Evolutionary conservation across 2,797 vertebrate genomes (phyloP).

Genomic region (Capromys pilorides): DNA sequence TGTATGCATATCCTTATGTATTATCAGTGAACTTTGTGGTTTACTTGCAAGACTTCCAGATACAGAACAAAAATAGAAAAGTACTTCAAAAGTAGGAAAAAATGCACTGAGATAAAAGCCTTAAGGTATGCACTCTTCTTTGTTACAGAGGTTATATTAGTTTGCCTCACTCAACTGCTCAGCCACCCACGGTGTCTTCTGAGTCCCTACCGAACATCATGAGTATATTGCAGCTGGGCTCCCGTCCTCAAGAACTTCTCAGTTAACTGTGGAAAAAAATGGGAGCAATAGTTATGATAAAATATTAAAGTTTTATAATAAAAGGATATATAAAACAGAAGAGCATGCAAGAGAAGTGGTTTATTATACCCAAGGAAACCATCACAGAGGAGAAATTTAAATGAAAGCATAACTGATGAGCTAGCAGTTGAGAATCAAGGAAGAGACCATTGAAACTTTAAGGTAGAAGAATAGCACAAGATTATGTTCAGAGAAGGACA

Average conservation of each 20-base stretch:
- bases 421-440: constrained; percentile 18
- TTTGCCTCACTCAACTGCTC: not conserved
- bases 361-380: not conserved
- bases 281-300: constrained; percentile 9
- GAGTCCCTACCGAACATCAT: not conserved
- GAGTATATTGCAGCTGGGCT: not conserved
- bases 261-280: not conserved
- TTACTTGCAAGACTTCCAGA: constrained; percentile 27
- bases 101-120: not conserved
- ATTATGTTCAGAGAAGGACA: not conserved
- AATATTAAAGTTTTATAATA: constrained; percentile 19
- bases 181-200: not conserved
- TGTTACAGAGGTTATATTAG: not conserved
- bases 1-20: not conserved
- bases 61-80: constrained; percentile 48
- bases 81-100: not conserved
- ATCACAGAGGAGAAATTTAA: constrained; percentile 40
- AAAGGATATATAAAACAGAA: constrained; percentile 35
- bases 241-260: not conserved
- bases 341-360: not conserved
- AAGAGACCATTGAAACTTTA: constrained; percentile 31
- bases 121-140: not conserved
- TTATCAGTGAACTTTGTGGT: not conserved
- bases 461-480: not conserved
- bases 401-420: not conserved